phyloP scores from a whole-genome alignment of 2,113 vertebrate species.

The Anser cygnoides region DNA sequence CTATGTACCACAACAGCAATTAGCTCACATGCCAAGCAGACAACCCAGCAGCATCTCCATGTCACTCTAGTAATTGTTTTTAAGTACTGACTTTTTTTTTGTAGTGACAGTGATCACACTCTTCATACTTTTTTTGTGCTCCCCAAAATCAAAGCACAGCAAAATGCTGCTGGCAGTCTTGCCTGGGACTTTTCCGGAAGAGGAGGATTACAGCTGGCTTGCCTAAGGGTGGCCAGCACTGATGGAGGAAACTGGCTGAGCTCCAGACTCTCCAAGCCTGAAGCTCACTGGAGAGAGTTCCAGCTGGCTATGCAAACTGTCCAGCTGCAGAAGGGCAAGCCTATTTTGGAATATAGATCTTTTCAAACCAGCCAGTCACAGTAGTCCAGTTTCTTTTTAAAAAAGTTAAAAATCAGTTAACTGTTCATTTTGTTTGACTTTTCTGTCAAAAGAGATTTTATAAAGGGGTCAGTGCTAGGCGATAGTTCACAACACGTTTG shows the following conservation, averaged over 20 bases:
- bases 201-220: slow-evolving; percentile 55
- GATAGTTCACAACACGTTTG: neutral
- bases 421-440: neutral
- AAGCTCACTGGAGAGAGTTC: slow-evolving; percentile 44
- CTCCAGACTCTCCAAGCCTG: slow-evolving; percentile 47
- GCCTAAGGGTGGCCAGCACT: slow-evolving; percentile 13
- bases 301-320: slow-evolving; percentile 59
- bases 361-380: neutral
- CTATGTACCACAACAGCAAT: neutral
- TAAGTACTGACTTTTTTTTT: neutral
- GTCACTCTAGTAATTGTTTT: neutral
- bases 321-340: slow-evolving; percentile 59
- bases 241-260: slow-evolving; percentile 39
- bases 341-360: neutral
- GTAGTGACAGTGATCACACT: neutral
- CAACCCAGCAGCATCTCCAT: neutral
- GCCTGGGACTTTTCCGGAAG: neutral
- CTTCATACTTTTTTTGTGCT: neutral
- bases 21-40: neutral
- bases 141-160: neutral
- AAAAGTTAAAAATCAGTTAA: neutral
- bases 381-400: neutral
- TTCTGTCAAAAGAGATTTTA: neutral
- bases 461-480: neutral
- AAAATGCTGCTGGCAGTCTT: slow-evolving; percentile 22